Evolutionary conservation across 2,113 vertebrate genomes (phyloP).

Genomic region (Triplophysa dalaica): DNA sequence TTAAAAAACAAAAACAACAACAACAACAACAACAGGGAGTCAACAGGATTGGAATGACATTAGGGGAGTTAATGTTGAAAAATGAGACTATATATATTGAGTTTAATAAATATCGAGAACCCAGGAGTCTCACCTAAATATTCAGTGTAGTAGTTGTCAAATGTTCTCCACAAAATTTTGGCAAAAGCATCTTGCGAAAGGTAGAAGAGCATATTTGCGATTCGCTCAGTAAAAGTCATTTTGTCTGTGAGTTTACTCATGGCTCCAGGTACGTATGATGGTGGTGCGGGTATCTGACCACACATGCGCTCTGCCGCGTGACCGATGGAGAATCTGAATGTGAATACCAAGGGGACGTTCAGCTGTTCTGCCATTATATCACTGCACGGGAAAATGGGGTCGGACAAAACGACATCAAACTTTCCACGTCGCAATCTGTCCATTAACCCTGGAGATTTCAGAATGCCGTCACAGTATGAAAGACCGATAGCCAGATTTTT

Average conservation of each 20-base stretch:
- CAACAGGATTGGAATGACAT: too few relatives aligned
- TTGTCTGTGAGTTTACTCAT: slow-evolving; percentile 70
- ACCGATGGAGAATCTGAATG: slow-evolving; percentile 62
- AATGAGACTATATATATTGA: too few relatives aligned
- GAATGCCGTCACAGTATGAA: slow-evolving; percentile 58
- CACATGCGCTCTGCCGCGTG: slow-evolving; percentile 64
- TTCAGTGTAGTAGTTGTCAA: slow-evolving; percentile 70
- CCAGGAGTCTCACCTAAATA: slow-evolving; percentile 65
- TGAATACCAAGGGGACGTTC: slow-evolving; percentile 65
- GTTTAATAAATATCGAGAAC: not conserved
- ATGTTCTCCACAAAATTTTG: not conserved
- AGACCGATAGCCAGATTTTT: not conserved
- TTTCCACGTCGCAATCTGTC: slow-evolving; percentile 62
- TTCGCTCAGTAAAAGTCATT: slow-evolving; percentile 73
- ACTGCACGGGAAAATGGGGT: slow-evolving; percentile 61
- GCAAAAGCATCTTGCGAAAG: slow-evolving; percentile 61
- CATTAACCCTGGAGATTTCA: slow-evolving; percentile 65
- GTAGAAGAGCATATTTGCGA: slow-evolving; percentile 65
- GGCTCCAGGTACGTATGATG: slow-evolving; percentile 69
- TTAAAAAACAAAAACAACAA: too few relatives aligned
- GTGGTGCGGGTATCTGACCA: slow-evolving; percentile 68
- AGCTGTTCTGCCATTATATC: slow-evolving; percentile 70
- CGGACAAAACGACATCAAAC: slow-evolving; percentile 70
- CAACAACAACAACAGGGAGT: too few relatives aligned
- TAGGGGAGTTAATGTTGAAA: too few relatives aligned